Base-by-base conservation (phyloP, 2,113 vertebrate species). In the Syngnathus floridae region DNA sequence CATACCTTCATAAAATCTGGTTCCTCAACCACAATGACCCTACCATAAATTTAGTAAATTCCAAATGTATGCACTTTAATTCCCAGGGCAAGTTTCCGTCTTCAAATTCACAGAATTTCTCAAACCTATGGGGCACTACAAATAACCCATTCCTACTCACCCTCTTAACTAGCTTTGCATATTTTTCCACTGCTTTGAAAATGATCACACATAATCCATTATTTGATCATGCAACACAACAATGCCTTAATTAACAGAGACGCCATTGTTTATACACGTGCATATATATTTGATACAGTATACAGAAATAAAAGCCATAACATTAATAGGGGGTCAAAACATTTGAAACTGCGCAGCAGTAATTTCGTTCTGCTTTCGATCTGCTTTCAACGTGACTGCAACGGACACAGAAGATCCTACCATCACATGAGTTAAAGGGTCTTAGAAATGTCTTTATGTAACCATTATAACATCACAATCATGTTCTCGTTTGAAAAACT, bases 171-270 rank as follows among this genome's bases (percentile, higher is more conserved):
- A 63, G 17, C 48, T 66, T 62, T 67, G 12, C 16, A 35, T 8
- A 71, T 60, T 76, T 31, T 51, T 80, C 31, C 19, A 3, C 19
- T 52, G 40, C 48, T 72, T 67, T 68, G 58, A 11, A 40, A 67
- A 5, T 69, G 3, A 57, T 66, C 21, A 65, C 62, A 65, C 60
- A 67, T 74, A 76, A 76, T 75, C 63, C 2, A 6, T 72, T 75
- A 69, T 72, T 63, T 71, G 58, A 72, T 77, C 65, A 75, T 37
- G 65, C 71, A 7, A 7, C 12, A 58, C 26, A 66, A 76, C 72
- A 73, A 62, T 65, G 66, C 57, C 61, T 67, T 77, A 71, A 74
- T 80, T 26, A 72, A 76, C 46, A 77, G 59, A 66, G 65, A 61
- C 11, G 3, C 22, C 54, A 67, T 64, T 74, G 78, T 81, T 59